phyloP scores from a whole-genome alignment of 2,113 vertebrate genomes.

The Mionectes macconnelli region DNA sequence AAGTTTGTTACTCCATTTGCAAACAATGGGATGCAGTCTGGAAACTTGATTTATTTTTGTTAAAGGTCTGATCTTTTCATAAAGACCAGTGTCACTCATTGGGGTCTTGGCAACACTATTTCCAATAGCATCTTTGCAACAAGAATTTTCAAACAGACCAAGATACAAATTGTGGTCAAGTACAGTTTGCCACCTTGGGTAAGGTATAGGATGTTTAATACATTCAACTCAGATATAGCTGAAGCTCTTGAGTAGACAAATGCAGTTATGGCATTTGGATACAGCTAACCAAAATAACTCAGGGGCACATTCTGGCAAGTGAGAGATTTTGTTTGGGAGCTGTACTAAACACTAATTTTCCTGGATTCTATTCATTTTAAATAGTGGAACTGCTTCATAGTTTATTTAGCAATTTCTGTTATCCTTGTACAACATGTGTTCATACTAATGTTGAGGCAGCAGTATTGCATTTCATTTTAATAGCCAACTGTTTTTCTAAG shows the following conservation, averaged over 20 bases:
- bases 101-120: background rate
- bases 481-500: background rate
- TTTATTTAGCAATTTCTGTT: conserved; percentile 25
- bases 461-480: background rate
- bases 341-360: background rate
- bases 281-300: background rate
- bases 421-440: background rate
- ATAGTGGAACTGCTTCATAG: background rate
- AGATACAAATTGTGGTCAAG: background rate
- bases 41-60: background rate
- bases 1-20: background rate
- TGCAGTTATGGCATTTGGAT: background rate
- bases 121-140: background rate
- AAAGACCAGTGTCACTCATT: background rate
- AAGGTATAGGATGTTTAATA: background rate
- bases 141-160: background rate
- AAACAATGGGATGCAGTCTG: background rate
- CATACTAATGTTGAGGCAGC: background rate
- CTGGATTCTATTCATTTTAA: background rate
- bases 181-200: background rate
- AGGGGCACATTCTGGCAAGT: background rate
- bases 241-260: background rate
- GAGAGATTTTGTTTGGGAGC: background rate
- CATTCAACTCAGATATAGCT: background rate
- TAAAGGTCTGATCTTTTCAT: background rate